Evolutionary conservation across 2,888 invertebrate genomes (phyloP), one percentile per base, ranked within the genome.

Genomic region (Tetropium fuscum): DNA sequence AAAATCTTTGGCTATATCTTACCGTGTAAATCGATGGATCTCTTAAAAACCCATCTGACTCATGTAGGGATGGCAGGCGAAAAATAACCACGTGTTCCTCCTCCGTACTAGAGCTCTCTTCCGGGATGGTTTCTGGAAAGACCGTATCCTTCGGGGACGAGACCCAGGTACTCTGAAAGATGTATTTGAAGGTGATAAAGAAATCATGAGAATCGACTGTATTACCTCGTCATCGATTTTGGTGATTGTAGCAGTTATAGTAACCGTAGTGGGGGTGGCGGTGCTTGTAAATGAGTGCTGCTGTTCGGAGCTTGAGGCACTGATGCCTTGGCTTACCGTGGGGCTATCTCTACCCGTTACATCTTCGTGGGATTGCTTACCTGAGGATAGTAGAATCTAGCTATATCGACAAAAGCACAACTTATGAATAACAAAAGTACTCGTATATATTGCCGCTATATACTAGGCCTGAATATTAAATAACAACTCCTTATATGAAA

Each of bases 71-170:
- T 1, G 94, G 94, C 25, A 94, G 82, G 15, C 94, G 86, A 79
- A 94, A 94, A 74, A 95, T 94, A 53, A 94, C 94, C 75, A 95
- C 94, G 78, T 95, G 94, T 79, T 95, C 95, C 76, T 95, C 95
- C 81, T 95, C 95, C 53, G 94, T 91, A 73, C 94, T 95, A 2
- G 95, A 95, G 76, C 93, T 94, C 81, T 95, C 95, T 82, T 95
- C 95, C 0, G 95, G 95, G 71, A 95, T 95, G 4, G 95, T 95
- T 85, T 95, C 95, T 6, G 95, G 95, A 77, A 95, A 94, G 56
- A 90, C 90, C 10, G 92, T 93, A 64, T 94, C 94, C 80, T 95
- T 94, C 2, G 94, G 93, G 6, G 94, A 94, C 2, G 93, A 92
- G 8, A 93, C 86, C 93, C 93, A 93, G 20, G 85, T 84, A 10